Evolutionary conservation across 2,888 invertebrate genomes (phyloP).

Genomic region (Acanthosepion lycidas): DNA sequence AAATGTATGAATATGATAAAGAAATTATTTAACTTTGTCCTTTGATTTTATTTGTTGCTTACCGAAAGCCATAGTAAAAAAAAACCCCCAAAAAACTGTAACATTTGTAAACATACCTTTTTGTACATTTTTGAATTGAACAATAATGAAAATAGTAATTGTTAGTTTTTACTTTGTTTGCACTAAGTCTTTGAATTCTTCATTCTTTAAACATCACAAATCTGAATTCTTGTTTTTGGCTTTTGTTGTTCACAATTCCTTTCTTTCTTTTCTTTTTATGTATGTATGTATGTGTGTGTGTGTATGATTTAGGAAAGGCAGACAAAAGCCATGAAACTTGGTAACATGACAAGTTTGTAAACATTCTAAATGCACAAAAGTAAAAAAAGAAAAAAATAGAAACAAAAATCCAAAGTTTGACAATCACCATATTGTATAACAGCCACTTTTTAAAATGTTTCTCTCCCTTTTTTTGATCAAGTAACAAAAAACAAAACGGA

Average conservation of each 20-base stretch:
- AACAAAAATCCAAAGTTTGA: not conserved
- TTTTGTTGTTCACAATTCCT: constrained; percentile 1
- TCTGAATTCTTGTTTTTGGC: not conserved
- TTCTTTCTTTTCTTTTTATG: not conserved
- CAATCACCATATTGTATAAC: not conserved
- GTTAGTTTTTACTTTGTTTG: not conserved
- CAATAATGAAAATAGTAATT: not conserved
- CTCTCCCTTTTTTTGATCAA: not conserved
- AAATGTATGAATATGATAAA: too few relatives aligned
- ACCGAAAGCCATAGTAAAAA: not conserved
- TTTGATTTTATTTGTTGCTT: constrained; percentile 23
- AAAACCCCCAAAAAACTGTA: not conserved
- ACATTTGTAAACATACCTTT: not conserved
- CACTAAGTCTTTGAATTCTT: not conserved
- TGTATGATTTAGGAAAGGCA: not conserved
- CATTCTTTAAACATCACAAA: not conserved
- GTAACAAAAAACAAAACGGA: not conserved
- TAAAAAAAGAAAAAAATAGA: too few relatives aligned
- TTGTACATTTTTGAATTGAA: not conserved
- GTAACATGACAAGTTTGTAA: not conserved
- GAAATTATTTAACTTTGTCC: not conserved
- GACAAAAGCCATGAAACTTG: not conserved
- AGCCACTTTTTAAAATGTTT: not conserved
- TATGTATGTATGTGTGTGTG: not conserved
- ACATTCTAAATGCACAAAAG: not conserved